These are phyloP conservation scores for Argyresthia goedartella DNA, from an alignment of 2,888 invertebrate species.

Conservation along the genomic window DNA sequence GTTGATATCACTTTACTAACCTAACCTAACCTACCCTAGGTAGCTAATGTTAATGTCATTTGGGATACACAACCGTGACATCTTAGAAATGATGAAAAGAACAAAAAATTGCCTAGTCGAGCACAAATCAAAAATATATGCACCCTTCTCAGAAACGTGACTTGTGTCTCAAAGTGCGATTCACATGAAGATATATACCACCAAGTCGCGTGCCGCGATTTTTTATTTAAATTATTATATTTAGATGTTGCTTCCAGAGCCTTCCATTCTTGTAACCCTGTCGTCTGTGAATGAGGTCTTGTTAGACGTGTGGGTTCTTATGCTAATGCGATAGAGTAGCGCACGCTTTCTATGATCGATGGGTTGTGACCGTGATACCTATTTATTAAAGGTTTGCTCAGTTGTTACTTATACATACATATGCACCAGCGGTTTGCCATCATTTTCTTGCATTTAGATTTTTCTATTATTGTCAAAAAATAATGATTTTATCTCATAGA, in stretches of 20 bases:
- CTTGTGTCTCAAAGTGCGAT: constrained; percentile 48
- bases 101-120: constrained; percentile 54
- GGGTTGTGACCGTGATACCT: neutral
- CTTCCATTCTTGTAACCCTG: neutral
- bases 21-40: neutral
- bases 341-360: neutral
- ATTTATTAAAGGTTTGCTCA: neutral
- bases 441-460: too few species aligned
- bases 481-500: too few species aligned
- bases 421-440: too few species aligned
- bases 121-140: constrained; percentile 71
- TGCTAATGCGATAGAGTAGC: neutral
- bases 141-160: constrained; percentile 64
- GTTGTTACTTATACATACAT: too few species aligned
- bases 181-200: constrained; percentile 50
- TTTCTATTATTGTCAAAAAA: too few species aligned
- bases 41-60: neutral
- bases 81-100: constrained; percentile 31
- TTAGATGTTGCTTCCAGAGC: constrained; percentile 4
- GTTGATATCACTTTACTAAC: too few species aligned
- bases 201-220: constrained; percentile 61
- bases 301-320: neutral
- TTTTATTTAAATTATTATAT: constrained; percentile 62
- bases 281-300: neutral
- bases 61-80: neutral